A percentile compares a stretch with the other conserved stretches of the same genome.
phyloP scores from a whole-genome alignment of 2,888 invertebrate species.

The Plutella xylostella region DNA sequence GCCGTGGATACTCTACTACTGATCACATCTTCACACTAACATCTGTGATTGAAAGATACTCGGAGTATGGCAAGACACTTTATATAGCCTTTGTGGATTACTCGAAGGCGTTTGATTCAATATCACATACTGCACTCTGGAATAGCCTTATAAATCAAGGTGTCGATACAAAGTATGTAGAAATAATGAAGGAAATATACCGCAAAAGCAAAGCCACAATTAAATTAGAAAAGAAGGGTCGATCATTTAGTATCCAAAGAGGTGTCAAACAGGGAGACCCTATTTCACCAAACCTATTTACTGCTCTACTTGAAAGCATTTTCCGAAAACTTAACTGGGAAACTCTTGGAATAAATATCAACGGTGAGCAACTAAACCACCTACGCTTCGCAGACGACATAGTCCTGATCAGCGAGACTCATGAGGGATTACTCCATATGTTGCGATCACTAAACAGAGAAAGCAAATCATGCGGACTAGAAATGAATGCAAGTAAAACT shows the following conservation, averaged over 20 bases:
- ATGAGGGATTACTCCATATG: neutral
- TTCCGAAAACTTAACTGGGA: conserved; percentile 6
- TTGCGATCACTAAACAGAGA: neutral
- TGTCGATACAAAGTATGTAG: conserved; percentile 9
- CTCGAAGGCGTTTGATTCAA: conserved; percentile 15
- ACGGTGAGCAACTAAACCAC: neutral
- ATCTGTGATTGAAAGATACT: neutral
- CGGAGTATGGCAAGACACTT: neutral
- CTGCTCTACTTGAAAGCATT: conserved; percentile 9
- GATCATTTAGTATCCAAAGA: conserved; percentile 6
- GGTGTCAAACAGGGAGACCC: conserved; percentile 10
- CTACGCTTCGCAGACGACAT: conserved; percentile 3
- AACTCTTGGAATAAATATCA: neutral
- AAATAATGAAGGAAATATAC: conserved; percentile 12
- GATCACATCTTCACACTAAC: neutral
- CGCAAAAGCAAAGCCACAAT: conserved; percentile 5
- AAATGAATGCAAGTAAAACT: neutral
- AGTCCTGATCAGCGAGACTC: neutral
- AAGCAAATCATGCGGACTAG: neutral
- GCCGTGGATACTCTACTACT: neutral
- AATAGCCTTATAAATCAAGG: conserved; percentile 12
- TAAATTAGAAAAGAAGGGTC: conserved; percentile 12
- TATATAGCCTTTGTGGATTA: conserved; percentile 14
- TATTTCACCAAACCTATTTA: conserved; percentile 11
- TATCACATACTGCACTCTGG: conserved; percentile 16